phyloP scores from a whole-genome alignment of 2,888 invertebrate species.

The Calameuta pallipes region DNA sequence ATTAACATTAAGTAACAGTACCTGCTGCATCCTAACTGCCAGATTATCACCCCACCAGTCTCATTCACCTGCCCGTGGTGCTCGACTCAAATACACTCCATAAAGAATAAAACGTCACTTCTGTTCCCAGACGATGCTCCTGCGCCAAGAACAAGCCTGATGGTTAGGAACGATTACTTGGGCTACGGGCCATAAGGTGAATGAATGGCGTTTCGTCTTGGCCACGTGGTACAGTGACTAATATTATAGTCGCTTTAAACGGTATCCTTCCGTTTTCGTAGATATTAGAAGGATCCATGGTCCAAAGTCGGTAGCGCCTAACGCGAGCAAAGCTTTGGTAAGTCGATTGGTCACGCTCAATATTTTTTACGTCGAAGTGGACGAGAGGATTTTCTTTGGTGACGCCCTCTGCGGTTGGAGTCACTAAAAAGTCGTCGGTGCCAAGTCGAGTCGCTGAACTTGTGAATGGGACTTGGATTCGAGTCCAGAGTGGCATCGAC shows the following conservation, averaged over 20 bases:
- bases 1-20: constrained; percentile 58
- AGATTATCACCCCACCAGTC: constrained; percentile 50
- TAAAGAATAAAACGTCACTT: constrained; percentile 28
- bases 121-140: constrained; percentile 18
- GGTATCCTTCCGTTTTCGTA: not conserved
- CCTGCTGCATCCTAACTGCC: constrained; percentile 52
- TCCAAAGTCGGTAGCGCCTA: not conserved
- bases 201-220: constrained; percentile 9
- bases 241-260: not conserved
- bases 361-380: not conserved
- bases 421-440: constrained; percentile 12
- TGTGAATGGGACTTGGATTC: constrained; percentile 14
- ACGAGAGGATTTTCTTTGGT: not conserved
- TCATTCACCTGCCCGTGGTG: constrained; percentile 45
- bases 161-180: not conserved
- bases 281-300: not conserved
- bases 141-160: not conserved
- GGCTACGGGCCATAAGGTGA: not conserved
- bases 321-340: not conserved
- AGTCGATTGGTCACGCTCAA: not conserved
- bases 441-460: constrained; percentile 17
- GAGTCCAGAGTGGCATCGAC: not conserved
- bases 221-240: not conserved
- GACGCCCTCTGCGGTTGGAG: constrained; percentile 13
- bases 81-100: constrained; percentile 47